Conservation (phyloP, 2,888 invertebrate species). For the Trilocha varians region DNA sequence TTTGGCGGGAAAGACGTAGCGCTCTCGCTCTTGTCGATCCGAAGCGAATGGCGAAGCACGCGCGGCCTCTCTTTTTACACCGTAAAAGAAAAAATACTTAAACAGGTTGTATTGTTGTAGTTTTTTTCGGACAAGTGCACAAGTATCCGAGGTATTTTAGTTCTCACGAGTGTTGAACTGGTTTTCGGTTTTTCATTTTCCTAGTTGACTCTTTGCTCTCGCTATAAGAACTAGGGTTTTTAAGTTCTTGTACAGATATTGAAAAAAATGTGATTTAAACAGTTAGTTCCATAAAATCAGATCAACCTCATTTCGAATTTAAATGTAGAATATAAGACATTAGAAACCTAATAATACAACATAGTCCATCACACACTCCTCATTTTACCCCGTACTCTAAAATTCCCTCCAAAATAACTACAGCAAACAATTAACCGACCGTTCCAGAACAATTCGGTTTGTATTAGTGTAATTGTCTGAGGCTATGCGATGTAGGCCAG, state of each 20-base stretch:
- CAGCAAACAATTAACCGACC: background rate
- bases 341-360: too few relatives aligned
- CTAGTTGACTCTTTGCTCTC: background rate
- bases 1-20: conserved; percentile 42
- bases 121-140: conserved; percentile 33
- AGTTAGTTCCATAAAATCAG: too few relatives aligned
- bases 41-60: conserved; percentile 61
- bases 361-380: background rate
- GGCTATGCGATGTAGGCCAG: conserved; percentile 55
- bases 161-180: conserved; percentile 9
- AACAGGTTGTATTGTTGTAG: conserved; percentile 44
- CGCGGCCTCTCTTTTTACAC: conserved; percentile 33
- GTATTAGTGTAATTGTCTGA: conserved; percentile 66
- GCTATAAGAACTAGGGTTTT: too few relatives aligned
- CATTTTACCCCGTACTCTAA: background rate
- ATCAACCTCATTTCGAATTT: too few relatives aligned
- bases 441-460: conserved; percentile 45
- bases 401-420: conserved; percentile 14
- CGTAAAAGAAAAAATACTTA: conserved; percentile 33
- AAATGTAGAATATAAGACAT: too few relatives aligned
- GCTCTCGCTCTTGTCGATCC: conserved; percentile 18
- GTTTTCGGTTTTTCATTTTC: background rate
- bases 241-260: too few relatives aligned
- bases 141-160: conserved; percentile 23
- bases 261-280: too few relatives aligned